A percentile compares a stretch with the other conserved stretches of the same genome.
Conservation (phyloP, 2,888 invertebrate genomes). For the Chironomus tentans region DNA sequence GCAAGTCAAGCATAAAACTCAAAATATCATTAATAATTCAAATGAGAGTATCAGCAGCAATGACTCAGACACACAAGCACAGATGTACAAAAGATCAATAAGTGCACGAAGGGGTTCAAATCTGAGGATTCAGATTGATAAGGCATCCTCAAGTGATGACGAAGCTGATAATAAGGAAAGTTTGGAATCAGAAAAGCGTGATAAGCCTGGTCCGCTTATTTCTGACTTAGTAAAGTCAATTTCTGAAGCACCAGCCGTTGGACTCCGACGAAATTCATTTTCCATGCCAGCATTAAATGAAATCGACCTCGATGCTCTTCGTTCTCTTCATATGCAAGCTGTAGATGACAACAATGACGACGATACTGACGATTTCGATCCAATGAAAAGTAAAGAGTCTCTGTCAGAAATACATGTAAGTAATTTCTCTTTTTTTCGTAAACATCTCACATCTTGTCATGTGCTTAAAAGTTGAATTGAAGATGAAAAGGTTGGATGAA, state of each 20-base stretch:
- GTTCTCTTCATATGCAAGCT: slow-evolving; percentile 6
- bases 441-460: background rate
- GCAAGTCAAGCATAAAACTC: background rate
- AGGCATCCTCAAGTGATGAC: slow-evolving; percentile 1
- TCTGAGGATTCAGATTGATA: background rate
- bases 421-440: background rate
- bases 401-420: slow-evolving; percentile 15
- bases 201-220: background rate
- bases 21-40: background rate
- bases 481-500: no score
- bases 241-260: background rate
- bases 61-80: background rate
- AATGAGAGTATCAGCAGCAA: background rate
- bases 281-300: slow-evolving; percentile 21
- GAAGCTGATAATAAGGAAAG: background rate
- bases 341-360: background rate
- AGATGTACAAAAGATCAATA: background rate
- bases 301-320: slow-evolving; percentile 3
- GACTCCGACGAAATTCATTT: slow-evolving; percentile 18
- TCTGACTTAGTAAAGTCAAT: background rate
- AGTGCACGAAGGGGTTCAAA: background rate
- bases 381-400: slow-evolving; percentile 1
- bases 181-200: slow-evolving; percentile 3
- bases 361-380: background rate
- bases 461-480: background rate